A percentile compares a stretch with the other conserved stretches of the same genome.
Conservation (phyloP, 2,113 vertebrate species). For the Thunnus thynnus region DNA sequence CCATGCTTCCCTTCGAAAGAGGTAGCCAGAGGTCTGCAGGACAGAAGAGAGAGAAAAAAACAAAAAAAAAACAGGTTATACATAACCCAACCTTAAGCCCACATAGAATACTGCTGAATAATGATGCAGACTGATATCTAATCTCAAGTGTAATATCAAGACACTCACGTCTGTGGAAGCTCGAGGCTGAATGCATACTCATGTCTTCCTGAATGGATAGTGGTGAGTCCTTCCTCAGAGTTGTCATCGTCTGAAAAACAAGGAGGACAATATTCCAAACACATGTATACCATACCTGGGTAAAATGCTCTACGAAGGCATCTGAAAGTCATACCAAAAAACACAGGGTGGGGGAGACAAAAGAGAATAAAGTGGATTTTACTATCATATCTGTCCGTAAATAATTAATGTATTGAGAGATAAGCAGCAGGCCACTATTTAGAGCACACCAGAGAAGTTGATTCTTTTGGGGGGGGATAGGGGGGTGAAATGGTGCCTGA, state of each 20-base stretch:
- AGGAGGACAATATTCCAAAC: constrained; percentile 87
- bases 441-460: constrained; percentile 29
- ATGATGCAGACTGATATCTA: no score
- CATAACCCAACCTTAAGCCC: background rate
- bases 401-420: constrained; percentile 60
- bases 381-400: constrained; percentile 65
- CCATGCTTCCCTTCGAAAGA: constrained; percentile 99
- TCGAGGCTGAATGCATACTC: constrained; percentile 99
- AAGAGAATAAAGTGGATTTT: constrained; percentile 77
- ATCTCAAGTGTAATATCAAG: background rate
- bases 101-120: background rate
- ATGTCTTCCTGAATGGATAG: constrained; percentile 97
- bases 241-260: constrained; percentile 94
- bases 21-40: constrained; percentile 98
- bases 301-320: constrained; percentile 81
- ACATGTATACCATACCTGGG: constrained; percentile 87
- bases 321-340: constrained; percentile 80
- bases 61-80: background rate
- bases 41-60: constrained; percentile 59
- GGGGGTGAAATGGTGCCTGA: background rate
- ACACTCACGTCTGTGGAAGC: constrained; percentile 99
- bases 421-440: constrained; percentile 42
- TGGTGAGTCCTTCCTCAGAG: constrained; percentile 97
- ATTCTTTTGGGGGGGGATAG: background rate
- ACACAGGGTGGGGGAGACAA: constrained; percentile 80